Conservation (phyloP, 2,888 invertebrate genomes). For the Diarsia dahlii region DNA sequence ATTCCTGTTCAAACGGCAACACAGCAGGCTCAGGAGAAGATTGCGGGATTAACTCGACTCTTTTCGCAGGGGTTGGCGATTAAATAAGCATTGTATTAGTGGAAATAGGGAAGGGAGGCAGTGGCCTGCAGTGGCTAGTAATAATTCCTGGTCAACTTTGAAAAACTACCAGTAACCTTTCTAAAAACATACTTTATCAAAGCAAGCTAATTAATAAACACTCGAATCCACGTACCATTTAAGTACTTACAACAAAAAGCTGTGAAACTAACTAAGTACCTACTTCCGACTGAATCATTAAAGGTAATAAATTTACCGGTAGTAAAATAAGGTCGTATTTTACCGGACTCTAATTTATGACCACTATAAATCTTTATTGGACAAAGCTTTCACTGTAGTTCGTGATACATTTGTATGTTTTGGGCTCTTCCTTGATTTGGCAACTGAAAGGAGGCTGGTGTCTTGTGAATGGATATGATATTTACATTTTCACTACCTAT, state of each 20-base stretch:
- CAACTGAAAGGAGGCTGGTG: background rate
- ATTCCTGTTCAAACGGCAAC: too few species aligned
- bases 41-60: too few species aligned
- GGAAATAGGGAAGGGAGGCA: too few species aligned
- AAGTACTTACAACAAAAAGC: conserved; percentile 5
- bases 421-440: conserved; percentile 9
- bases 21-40: too few species aligned
- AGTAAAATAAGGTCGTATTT: conserved; percentile 57
- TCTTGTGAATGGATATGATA: background rate
- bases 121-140: too few species aligned
- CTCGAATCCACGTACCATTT: background rate
- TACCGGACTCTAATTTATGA: conserved; percentile 56
- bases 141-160: too few species aligned
- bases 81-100: too few species aligned
- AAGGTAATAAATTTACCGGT: conserved; percentile 54
- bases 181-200: background rate
- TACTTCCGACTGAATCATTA: conserved; percentile 49
- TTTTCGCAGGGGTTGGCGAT: too few species aligned
- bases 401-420: conserved; percentile 26
- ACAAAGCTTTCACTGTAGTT: conserved; percentile 49
- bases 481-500: background rate
- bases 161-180: background rate
- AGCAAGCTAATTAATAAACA: background rate
- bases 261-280: conserved; percentile 37
- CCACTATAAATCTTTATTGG: conserved; percentile 47